phyloP scores from a whole-genome alignment of 2,113 vertebrate species.

The Hoplias malabaricus region DNA sequence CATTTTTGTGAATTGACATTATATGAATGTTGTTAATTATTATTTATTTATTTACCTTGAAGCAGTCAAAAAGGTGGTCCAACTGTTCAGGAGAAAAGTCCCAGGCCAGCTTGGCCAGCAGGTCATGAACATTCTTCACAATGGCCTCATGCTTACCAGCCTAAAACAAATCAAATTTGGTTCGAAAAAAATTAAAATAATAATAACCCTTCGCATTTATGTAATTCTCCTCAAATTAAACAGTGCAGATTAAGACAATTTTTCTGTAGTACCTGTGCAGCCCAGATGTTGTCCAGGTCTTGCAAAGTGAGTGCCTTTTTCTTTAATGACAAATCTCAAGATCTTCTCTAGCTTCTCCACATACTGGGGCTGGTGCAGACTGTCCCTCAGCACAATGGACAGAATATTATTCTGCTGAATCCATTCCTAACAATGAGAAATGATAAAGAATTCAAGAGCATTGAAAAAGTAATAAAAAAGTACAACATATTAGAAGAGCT shows the following conservation, averaged over 20 bases:
- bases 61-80: slow-evolving; percentile 97
- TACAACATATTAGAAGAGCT: too few species aligned
- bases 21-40: too few species aligned
- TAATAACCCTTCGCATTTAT: too few species aligned
- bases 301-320: slow-evolving; percentile 96
- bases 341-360: slow-evolving; percentile 99
- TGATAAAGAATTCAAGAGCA: not conserved
- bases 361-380: slow-evolving; percentile 97
- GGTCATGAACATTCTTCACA: slow-evolving; percentile 97
- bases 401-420: slow-evolving; percentile 98
- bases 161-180: slow-evolving; percentile 63
- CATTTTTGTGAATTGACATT: too few species aligned
- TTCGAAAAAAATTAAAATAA: not conserved
- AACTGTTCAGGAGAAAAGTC: slow-evolving; percentile 98
- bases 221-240: not conserved
- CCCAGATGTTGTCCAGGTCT: slow-evolving; percentile 99
- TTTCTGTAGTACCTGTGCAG: slow-evolving; percentile 85
- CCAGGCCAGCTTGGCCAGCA: slow-evolving; percentile 96
- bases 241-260: too few species aligned
- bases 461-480: not conserved
- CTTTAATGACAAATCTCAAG: slow-evolving; percentile 97
- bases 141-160: slow-evolving; percentile 98
- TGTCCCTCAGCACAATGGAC: slow-evolving; percentile 95
- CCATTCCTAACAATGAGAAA: slow-evolving; percentile 82
- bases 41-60: slow-evolving; percentile 80